Base-by-base conservation (phyloP, 1,140 invertebrate genomes). In the Bombus huntii region DNA sequence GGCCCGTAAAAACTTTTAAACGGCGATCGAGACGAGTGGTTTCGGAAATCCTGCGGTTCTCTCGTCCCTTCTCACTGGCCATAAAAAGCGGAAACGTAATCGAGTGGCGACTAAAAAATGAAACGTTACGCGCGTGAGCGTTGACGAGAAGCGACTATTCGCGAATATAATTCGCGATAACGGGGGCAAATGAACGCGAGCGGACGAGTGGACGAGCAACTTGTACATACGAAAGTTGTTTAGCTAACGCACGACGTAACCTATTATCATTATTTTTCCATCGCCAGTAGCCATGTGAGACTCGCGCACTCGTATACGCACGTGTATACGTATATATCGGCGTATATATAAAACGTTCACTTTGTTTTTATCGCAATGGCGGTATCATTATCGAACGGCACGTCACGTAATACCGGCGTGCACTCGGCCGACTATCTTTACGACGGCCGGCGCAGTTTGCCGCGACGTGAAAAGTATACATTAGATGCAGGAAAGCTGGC, bases 401-500 rank as follows among this genome's bases (percentile, higher is more conserved):
- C 87, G 91, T 90, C 90, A 87, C 87, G 89, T 90, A 92, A 90
- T 92, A 91, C 85, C 87, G 77, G 83, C 57, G 70, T 62, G 89
- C 85, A 90, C 86, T 91, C 83, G 81, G 73, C 84, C 88, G 86
- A 87, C 89, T 88, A 90, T 91, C 87, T 91, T 89, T 86, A 87
- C 78, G 85, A 73, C 89, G 80, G 65, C 28, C 83, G 76, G 47
- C 31, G 92, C 87, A 88, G 88, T 92, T 90, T 90, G 85, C 86
- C 88, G 87, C 88, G 88, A 92, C 91, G 91, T 92, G 91, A 89
- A 92, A 93, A 92, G 91, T 89, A 86, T 92, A 89, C 92, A 90
- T 92, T 92, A 92, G 88, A 92, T 83, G 80, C 87, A 71, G 83
- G 84, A 80, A 88, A 87, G 83, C 70, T 53, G 75, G 59, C 31